These are phyloP conservation scores for Halcyon malimbica DNA, from an alignment of 2,113 vertebrate genomes.

Conservation along the genomic window DNA sequence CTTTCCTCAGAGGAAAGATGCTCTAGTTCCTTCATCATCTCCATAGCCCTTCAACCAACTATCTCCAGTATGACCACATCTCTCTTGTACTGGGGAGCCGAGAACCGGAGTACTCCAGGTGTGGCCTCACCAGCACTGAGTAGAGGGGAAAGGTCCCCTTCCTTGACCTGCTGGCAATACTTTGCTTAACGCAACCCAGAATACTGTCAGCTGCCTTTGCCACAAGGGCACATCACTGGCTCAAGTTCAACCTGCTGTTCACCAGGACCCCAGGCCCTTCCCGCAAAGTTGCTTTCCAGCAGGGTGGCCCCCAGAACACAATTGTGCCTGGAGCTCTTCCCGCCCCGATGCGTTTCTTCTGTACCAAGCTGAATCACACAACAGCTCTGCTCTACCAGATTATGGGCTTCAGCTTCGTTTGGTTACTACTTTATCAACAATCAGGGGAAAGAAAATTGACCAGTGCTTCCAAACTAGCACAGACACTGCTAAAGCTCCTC, in stretches of 20 bases:
- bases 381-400: background rate
- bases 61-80: no score
- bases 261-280: background rate
- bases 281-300: background rate
- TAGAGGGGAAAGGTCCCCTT: background rate
- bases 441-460: background rate
- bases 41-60: background rate
- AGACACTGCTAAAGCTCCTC: background rate
- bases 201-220: background rate
- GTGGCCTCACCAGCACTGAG: background rate
- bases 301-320: background rate
- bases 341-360: background rate
- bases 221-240: background rate
- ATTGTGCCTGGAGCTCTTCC: fast-evolving
- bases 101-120: background rate
- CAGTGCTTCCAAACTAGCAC: background rate
- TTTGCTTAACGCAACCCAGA: background rate
- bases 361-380: background rate
- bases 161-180: background rate
- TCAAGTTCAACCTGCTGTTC: background rate
- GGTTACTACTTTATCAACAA: background rate
- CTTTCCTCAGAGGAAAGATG: background rate
- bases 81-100: background rate
- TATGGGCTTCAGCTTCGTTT: background rate
- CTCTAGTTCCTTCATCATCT: background rate